Conservation (phyloP, 2,797 vertebrate genomes). For the Uromys caudimaculatus region DNA sequence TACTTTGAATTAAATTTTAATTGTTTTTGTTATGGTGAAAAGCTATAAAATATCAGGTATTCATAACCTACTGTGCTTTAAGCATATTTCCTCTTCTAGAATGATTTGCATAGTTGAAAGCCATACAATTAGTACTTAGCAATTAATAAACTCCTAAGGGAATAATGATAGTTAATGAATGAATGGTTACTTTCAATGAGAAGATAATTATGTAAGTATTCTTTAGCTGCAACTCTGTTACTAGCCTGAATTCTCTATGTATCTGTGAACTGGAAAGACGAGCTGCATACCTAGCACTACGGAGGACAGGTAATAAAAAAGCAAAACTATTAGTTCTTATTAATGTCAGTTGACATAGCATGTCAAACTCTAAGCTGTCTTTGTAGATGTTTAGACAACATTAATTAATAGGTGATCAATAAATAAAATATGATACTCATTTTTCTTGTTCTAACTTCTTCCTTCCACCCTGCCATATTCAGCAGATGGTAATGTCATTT, state of each 20-base stretch:
- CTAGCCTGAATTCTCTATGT: not conserved
- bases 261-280: not conserved
- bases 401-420: not conserved
- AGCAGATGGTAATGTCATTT: not conserved
- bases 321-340: not conserved
- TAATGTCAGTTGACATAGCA: not conserved
- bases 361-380: not conserved
- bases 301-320: not conserved
- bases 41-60: not conserved
- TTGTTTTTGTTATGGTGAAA: not conserved
- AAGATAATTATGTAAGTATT: not conserved
- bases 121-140: not conserved
- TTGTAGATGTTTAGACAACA: not conserved
- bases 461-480: not conserved
- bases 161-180: not conserved
- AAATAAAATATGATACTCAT: not conserved
- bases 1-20: slow-evolving; percentile 55
- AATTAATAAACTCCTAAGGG: slow-evolving; percentile 16
- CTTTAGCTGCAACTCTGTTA: not conserved
- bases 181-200: slow-evolving; percentile 6
- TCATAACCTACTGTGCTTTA: not conserved
- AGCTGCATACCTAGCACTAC: not conserved
- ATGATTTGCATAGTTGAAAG: slow-evolving; percentile 41
- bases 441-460: not conserved
- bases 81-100: slow-evolving; percentile 22